A percentile compares a stretch with the other conserved stretches of the same genome.
phyloP scores from a whole-genome alignment of 2,113 vertebrate species.

The Mormyrus iriodes region DNA sequence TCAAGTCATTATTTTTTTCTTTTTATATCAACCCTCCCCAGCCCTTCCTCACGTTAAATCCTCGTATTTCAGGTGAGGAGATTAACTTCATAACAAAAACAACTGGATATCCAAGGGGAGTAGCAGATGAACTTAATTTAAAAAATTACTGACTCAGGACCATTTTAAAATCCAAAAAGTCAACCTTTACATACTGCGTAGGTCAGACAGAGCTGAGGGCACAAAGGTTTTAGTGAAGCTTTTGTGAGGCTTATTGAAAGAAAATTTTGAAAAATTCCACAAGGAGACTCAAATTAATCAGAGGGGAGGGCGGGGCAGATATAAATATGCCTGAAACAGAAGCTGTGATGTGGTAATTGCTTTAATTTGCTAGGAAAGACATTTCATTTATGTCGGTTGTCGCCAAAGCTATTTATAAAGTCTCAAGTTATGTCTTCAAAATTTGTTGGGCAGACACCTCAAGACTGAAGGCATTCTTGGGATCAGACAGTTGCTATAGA shows the following conservation, averaged over 20 bases:
- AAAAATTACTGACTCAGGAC: neutral
- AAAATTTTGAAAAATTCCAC: neutral
- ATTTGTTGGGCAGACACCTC: slow-evolving; percentile 3
- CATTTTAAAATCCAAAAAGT: neutral
- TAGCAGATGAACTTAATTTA: neutral
- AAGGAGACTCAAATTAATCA: neutral
- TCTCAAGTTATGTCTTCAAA: neutral
- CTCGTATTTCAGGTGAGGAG: neutral
- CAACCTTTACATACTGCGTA: neutral
- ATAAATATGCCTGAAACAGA: neutral
- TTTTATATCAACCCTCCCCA: neutral
- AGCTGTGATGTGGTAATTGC: neutral
- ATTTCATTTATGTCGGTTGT: neutral
- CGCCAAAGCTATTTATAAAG: neutral
- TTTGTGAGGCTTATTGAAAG: neutral
- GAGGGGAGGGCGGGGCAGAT: neutral
- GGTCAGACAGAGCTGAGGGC: neutral
- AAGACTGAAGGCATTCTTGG: slow-evolving; percentile 9
- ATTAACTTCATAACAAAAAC: neutral
- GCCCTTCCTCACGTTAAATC: neutral
- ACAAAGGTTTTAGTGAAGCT: neutral
- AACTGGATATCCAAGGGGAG: neutral
- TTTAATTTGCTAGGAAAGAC: neutral
- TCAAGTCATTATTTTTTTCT: neutral
- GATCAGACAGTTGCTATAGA: slow-evolving; percentile 15